A percentile compares a stretch with the other conserved stretches of the same genome.
Evolutionary conservation across 2,113 vertebrate species (phyloP).

Genomic region (Pelecanus crispus): DNA sequence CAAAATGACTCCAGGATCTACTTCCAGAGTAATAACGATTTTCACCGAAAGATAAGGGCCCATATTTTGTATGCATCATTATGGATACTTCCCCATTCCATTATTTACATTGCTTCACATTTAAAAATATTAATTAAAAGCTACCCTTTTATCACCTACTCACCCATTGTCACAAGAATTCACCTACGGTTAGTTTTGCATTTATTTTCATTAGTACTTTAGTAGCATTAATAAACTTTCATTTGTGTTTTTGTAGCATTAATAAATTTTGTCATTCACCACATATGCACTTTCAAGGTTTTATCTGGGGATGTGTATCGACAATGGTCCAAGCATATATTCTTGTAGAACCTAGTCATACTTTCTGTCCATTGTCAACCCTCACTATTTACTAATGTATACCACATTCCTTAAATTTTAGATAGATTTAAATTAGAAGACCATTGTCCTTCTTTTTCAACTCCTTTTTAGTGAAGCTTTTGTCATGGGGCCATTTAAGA

Average conservation of each 20-base stretch:
- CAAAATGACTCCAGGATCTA: neutral
- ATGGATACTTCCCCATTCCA: neutral
- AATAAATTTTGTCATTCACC: neutral
- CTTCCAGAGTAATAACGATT: neutral
- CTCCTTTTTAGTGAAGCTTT: neutral
- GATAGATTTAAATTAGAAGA: neutral
- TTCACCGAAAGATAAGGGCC: neutral
- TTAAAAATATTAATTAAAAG: neutral
- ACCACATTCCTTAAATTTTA: neutral
- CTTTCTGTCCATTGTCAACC: neutral
- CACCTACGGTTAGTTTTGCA: neutral
- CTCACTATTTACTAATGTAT: too few relatives aligned
- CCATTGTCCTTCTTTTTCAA: neutral
- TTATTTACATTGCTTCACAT: neutral
- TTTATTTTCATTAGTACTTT: neutral
- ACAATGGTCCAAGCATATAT: neutral
- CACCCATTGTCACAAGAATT: neutral
- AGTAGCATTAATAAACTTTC: neutral
- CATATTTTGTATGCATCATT: neutral
- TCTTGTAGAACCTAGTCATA: neutral
- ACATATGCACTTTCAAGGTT: neutral
- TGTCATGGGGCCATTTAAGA: neutral
- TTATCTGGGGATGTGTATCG: neutral
- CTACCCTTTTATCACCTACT: neutral
- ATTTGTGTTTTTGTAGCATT: neutral